These are phyloP conservation scores for Macaria liturata DNA, from an alignment of 2,888 invertebrate genomes.

Conservation along the genomic window DNA sequence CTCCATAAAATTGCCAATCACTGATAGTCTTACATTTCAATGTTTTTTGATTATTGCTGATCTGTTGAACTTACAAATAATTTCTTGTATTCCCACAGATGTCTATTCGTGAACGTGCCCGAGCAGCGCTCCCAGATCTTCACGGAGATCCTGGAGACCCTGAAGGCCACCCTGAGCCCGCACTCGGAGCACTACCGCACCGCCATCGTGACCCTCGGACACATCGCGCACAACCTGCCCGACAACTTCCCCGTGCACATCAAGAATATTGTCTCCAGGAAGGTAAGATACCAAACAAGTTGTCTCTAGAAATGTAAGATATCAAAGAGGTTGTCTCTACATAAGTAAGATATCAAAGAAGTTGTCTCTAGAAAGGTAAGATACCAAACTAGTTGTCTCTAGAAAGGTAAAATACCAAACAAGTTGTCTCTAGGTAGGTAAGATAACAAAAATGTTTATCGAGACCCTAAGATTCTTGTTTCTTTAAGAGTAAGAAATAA, in stretches of 20 bases:
- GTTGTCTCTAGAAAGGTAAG: conserved; percentile 89
- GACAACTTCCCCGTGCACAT: conserved; percentile 94
- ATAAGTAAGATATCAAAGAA: conserved; percentile 88
- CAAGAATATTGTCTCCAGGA: conserved; percentile 95
- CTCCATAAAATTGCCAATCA: no score
- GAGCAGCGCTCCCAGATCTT: conserved; percentile 89
- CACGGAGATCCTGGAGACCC: conserved; percentile 91
- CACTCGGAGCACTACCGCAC: conserved; percentile 93
- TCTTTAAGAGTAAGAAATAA: no score
- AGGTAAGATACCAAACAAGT: conserved; percentile 91
- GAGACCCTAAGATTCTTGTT: no score
- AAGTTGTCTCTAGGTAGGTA: no score
- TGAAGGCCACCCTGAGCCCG: conserved; percentile 89
- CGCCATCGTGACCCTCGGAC: conserved; percentile 96
- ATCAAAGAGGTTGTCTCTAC: conserved; percentile 97
- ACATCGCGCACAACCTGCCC: conserved; percentile 96
- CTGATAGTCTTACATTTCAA: no score
- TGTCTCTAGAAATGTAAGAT: conserved; percentile 87
- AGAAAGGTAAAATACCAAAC: no score
- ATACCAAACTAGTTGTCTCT: no score
- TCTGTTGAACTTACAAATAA: no score
- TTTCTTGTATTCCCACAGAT: conserved; percentile 73
- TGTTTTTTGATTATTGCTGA: no score
- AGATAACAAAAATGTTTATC: no score
- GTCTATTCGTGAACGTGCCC: conserved; percentile 92